Evolutionary conservation across 2,113 vertebrate species (phyloP).

Genomic region (Neogobius melanostomus): DNA sequence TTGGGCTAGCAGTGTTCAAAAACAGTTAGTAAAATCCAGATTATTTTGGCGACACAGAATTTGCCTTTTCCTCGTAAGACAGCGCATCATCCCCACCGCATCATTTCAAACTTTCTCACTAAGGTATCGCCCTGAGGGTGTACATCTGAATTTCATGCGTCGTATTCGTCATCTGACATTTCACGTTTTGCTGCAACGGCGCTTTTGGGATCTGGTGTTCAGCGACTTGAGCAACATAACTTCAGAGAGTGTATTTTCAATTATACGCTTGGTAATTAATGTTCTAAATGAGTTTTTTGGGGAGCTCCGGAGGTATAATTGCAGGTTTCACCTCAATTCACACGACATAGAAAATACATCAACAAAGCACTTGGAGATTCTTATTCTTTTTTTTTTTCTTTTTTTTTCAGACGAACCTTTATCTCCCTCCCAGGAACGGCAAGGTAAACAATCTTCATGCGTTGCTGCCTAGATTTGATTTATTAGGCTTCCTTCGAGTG

Average conservation of each 20-base stretch:
- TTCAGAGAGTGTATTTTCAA: neutral
- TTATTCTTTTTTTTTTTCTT: neutral
- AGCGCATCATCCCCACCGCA: neutral
- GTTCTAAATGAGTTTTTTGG: slow-evolving; percentile 7
- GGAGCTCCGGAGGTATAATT: slow-evolving; percentile 6
- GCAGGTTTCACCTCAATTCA: slow-evolving; percentile 6
- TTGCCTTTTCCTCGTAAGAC: neutral
- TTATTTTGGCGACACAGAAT: neutral
- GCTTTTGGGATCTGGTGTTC: slow-evolving; percentile 4
- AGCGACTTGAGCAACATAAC: neutral
- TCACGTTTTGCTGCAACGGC: neutral
- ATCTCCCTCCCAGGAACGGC: slow-evolving; percentile 35
- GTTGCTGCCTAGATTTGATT: slow-evolving; percentile 41
- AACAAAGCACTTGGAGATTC: neutral
- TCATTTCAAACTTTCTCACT: neutral
- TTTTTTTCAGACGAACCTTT: slow-evolving; percentile 20
- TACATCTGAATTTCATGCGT: neutral
- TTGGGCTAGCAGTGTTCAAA: too few relatives aligned
- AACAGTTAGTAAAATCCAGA: too few relatives aligned
- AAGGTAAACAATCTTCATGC: slow-evolving; percentile 46
- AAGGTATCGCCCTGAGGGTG: neutral
- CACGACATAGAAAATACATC: slow-evolving; percentile 2
- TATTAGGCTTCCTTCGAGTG: slow-evolving; percentile 37
- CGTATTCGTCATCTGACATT: neutral
- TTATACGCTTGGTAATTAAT: slow-evolving; percentile 9